Base-by-base conservation (phyloP, 2,113 vertebrate species). In the Spizaetus ornatus region DNA sequence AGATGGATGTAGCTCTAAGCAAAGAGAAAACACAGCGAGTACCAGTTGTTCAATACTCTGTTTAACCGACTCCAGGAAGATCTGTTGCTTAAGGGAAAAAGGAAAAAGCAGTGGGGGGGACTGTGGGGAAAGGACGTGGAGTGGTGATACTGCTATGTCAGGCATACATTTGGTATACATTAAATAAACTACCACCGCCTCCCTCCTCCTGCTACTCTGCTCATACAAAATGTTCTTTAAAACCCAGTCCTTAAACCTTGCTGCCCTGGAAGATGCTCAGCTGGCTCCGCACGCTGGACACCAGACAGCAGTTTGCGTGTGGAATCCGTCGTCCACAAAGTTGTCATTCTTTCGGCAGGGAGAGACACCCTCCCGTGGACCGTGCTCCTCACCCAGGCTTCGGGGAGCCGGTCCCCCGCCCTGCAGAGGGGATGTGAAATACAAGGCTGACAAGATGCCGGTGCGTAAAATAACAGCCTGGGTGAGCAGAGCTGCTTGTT, bases 261-360 rank as follows among this genome's bases (percentile, higher is more conserved):
- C 58, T 86, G 70, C 77, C 48, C 92, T 87, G 95, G 94, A 82
- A 79, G 91, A 40, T 84, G 88, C 86, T 93, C 76, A 65, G 82
- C 87, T 91, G 88, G 90, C 84, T 93, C n/a, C 2, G 0, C 3
- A 9, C 5, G 23, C 45, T 84, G 95, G 88, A 34, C 47, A 63
- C 63, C 29, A 32, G 47, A 12, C 82, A 90, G 71, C 58, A 21
- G 40, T 34, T 47, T 48, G 66, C 50, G 27, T 52, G 36, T 62
- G 45, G 55, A 80, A 80, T 76, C 53, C 2, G 5, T 38, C 20
- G 6, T 21, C 52, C 52, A 25, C 66, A 43, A 20, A 26, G 27
- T 13, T 70, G 65, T 47, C 48, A 8, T 62, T 40, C 82, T 70
- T 48, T 47, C 14, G 3, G 22, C 52, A 55, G 43, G 79, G n/a